Evolutionary conservation across 2,888 invertebrate species (phyloP).

Genomic region (Drosophila austrosaltans): DNA sequence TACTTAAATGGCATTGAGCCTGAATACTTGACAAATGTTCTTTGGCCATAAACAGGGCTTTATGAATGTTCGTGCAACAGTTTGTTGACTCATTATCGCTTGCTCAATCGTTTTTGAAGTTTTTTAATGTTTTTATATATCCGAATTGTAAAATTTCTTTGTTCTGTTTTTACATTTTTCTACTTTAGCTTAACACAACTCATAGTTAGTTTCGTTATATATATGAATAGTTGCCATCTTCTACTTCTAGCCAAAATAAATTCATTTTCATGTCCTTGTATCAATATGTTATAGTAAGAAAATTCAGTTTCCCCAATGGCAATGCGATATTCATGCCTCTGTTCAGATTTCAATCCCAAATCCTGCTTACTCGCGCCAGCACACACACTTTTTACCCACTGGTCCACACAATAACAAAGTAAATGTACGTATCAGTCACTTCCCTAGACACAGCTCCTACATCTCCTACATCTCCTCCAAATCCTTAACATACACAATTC

Average conservation of each 20-base stretch:
- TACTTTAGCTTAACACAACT: not conserved
- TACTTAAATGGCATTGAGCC: conserved; percentile 4
- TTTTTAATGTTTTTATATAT: not conserved
- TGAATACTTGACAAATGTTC: conserved; percentile 45
- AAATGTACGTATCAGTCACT: conserved; percentile 40
- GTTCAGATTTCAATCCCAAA: conserved; percentile 62
- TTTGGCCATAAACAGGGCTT: conserved; percentile 42
- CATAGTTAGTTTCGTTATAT: not conserved
- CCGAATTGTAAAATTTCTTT: too few species aligned
- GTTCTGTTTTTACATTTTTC: too few species aligned
- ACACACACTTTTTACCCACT: conserved; percentile 13
- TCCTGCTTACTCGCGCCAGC: conserved; percentile 57
- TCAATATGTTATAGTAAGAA: conserved; percentile 5
- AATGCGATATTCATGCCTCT: conserved; percentile 45
- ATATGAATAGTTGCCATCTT: not conserved
- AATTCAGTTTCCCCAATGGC: conserved; percentile 26
- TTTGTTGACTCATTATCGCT: conserved; percentile 24
- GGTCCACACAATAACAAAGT: conserved; percentile 28
- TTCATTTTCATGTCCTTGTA: not conserved
- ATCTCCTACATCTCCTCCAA: conserved; percentile 1
- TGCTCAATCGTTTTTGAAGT: not conserved
- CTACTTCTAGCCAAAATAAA: not conserved
- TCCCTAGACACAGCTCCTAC: conserved; percentile 11
- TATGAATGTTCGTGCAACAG: conserved; percentile 52
- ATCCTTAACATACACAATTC: conserved; percentile 22